Conservation (phyloP, 2,888 invertebrate species). For the Drosophila aldrichi region DNA sequence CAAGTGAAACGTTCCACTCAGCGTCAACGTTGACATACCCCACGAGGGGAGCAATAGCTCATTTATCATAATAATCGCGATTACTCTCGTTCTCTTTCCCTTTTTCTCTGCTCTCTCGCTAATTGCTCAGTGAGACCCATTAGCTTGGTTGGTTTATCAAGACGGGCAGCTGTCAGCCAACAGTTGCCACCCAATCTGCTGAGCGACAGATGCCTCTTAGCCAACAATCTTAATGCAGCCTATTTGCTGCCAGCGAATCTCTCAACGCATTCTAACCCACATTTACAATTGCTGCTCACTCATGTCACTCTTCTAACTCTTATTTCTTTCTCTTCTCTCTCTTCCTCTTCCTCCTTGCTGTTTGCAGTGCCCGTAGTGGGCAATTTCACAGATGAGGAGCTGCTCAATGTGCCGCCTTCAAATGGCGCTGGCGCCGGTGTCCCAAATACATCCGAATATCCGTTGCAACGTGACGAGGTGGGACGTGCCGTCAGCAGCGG, state of each 20-base stretch:
- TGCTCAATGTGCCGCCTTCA: constrained; percentile 79
- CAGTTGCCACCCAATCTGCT: constrained; percentile 10
- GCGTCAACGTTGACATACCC: constrained; percentile 50
- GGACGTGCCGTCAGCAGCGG: constrained; percentile 84
- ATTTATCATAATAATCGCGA: constrained; percentile 77
- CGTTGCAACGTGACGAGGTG: constrained; percentile 89
- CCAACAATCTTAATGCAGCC: constrained; percentile 43
- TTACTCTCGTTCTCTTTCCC: constrained; percentile 9
- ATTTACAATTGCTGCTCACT: constrained; percentile 24
- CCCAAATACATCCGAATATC: constrained; percentile 88
- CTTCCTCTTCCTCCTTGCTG: constrained; percentile 11
- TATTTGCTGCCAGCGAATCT: constrained; percentile 39
- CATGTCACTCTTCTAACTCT: constrained; percentile 7
- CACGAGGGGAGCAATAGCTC: constrained; percentile 52
- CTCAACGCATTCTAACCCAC: constrained; percentile 38
- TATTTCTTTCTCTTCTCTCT: background rate
- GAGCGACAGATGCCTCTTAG: background rate
- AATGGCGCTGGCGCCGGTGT: constrained; percentile 59
- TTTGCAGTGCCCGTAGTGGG: constrained; percentile 87
- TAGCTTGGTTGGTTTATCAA: constrained; percentile 68
- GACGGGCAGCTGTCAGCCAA: constrained; percentile 62
- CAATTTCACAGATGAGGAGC: constrained; percentile 89
- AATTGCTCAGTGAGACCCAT: constrained; percentile 66
- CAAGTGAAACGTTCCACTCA: constrained; percentile 30
- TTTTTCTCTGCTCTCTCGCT: constrained; percentile 39